Base-by-base conservation (phyloP, 2,888 invertebrate species). In the Branchellion lobata region DNA sequence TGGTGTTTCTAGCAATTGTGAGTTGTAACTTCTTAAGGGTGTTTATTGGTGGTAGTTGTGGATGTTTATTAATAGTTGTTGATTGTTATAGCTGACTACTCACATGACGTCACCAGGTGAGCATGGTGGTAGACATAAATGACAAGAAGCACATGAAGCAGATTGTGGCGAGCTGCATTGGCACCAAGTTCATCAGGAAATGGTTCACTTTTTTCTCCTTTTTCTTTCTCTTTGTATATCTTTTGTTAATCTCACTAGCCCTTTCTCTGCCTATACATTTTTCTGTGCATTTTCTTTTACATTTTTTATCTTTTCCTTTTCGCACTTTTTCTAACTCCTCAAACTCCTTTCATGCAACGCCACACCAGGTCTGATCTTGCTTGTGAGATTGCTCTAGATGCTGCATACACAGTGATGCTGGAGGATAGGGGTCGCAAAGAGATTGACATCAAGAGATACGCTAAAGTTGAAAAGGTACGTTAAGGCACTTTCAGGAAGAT, bases 371-470 rank as follows among this genome's bases (percentile, higher is more conserved):
- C 94, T 0, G 95, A 96, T 85, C 89, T 99, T 83, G 96, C 97
- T 1, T 97, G 98, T 68, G 92, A 94, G 83, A 97, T 99, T 85
- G 96, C 99, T 0, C 88, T 98, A 76, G 94, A 96, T 85, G 98
- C 99, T 2, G 97, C 99, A 40, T 91, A 92, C 84, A 96, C 95
- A 0, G 96, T 99, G 76, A 91, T 92, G 82, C 86, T 94, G 65
- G 94, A 93, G 82, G 94, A 95, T 82, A 83, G 86, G 82, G 96
- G 95, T 27, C 91, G 94, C 82, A 90, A 92, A 82, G 98, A 99
- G 87, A 96, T 99, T 84, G 99, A 99, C 86, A 96, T 99, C 83
- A 99, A 99, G 87, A 92, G 95, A 89, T 98, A 97, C 86, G 96
- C 96, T 0, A 95, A 96, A 89, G 93, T 98, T 29, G 91, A 91